Evolutionary conservation across 2,797 vertebrate genomes (phyloP).

Genomic region (Brachyrhaphis roseni): DNA sequence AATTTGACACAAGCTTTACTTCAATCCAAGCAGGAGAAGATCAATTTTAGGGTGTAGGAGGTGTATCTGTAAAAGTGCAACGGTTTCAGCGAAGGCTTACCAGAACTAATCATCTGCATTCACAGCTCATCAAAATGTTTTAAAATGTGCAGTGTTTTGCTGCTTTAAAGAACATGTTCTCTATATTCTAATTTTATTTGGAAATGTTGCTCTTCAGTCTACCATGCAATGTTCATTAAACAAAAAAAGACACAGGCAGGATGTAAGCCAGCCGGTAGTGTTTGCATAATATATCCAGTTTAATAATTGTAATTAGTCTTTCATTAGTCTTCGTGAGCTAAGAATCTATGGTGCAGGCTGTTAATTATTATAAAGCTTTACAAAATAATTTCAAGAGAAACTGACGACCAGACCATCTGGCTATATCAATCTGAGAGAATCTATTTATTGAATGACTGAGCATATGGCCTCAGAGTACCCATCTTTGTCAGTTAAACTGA

Average conservation of each 20-base stretch:
- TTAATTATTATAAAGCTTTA: conserved; percentile 19
- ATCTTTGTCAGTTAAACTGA: not conserved
- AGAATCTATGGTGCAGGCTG: not conserved
- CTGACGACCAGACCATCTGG: conserved; percentile 11
- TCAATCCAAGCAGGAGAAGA: conserved; percentile 3
- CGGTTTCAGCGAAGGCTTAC: not conserved
- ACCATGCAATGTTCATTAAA: not conserved
- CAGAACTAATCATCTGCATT: not conserved
- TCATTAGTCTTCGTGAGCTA: conserved; percentile 11
- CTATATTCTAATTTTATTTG: not conserved
- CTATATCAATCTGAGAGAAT: conserved; percentile 3
- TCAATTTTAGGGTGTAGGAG: conserved; percentile 5
- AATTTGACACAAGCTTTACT: conserved; percentile 15
- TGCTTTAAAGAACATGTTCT: not conserved
- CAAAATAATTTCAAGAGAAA: not conserved
- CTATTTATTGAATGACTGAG: not conserved
- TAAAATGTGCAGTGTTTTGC: not conserved
- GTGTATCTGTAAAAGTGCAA: conserved; percentile 26
- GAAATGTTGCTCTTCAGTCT: conserved; percentile 3
- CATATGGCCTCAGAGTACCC: not conserved
- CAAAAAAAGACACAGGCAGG: not conserved
- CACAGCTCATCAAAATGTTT: not conserved
- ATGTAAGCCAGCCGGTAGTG: not conserved
- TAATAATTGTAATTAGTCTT: conserved; percentile 1
- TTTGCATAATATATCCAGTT: conserved; percentile 8